Conservation (phyloP, 2,113 vertebrate genomes). For the Clarias magur region DNA sequence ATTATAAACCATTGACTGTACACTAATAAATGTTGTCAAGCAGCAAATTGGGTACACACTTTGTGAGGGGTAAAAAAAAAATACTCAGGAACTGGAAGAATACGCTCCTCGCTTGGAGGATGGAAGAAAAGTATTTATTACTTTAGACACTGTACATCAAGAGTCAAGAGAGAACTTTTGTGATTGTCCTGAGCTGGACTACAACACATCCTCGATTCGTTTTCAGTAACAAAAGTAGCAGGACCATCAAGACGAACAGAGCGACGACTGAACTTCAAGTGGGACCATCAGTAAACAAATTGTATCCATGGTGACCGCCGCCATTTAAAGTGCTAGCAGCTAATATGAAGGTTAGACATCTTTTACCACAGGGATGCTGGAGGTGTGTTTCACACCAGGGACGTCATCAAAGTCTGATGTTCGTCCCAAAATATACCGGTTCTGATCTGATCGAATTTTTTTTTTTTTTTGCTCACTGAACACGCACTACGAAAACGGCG, state of each 20-base stretch:
- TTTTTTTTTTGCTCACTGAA: not conserved
- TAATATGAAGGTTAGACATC: not conserved
- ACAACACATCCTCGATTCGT: conserved; percentile 12
- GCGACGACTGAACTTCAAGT: conserved; percentile 23
- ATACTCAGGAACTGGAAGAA: conserved; percentile 38
- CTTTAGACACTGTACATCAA: conserved; percentile 18
- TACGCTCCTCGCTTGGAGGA: conserved; percentile 26
- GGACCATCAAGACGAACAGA: conserved; percentile 43
- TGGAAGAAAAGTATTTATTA: not conserved
- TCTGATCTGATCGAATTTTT: not conserved
- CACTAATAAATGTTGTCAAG: conserved; percentile 55
- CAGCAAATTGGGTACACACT: conserved; percentile 50
- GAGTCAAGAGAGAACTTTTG: conserved; percentile 6
- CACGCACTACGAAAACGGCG: not conserved
- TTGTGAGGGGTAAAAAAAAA: conserved; percentile 25
- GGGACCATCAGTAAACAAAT: not conserved
- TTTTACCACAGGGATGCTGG: not conserved
- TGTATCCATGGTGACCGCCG: not conserved
- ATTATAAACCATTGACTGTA: conserved; percentile 53
- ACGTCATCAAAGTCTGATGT: not conserved
- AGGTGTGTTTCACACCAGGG: not conserved
- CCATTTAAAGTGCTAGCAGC: conserved; percentile 20
- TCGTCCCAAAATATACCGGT: not conserved
- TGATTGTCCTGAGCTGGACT: conserved; percentile 34
- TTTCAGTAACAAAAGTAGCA: conserved; percentile 36